Evolutionary conservation across 35 echinoderm and acorn worm genomes (phyloP), one percentile per base, ranked within the genome.

Genomic region (Diadema setosum): DNA sequence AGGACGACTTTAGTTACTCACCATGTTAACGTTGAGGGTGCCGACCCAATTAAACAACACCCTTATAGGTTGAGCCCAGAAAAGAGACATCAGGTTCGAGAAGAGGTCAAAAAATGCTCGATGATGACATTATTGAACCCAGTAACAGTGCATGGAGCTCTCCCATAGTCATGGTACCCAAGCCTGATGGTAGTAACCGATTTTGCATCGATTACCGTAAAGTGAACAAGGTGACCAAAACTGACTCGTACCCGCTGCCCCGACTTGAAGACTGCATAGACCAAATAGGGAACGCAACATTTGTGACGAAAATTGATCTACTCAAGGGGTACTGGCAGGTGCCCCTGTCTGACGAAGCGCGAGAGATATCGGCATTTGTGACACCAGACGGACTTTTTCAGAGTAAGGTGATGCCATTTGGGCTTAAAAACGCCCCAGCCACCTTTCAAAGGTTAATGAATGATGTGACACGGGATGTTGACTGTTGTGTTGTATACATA

Each of bases 171-270:
- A n/a, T n/a, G n/a, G n/a, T n/a, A n/a, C n/a, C n/a, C n/a, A n/a
- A n/a, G n/a, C n/a, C n/a, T n/a, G n/a, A n/a, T n/a, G n/a, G n/a
- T n/a, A n/a, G n/a, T n/a, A n/a, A 76, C 20, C 27, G 90, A 37
- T 84, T 96, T 65, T 92, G 86, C 64, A 81, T 58, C n/a, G 94
- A 96, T 52, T 92, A 89, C 40, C 64, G 90, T 49, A 89, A 83
- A 80, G 94, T 97, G 0, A 97, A 97, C 46, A 8, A 50, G 14
- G 50, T 86, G 12, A 89, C 81, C 59, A 61, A 50, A 40, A n/a
- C n/a, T n/a, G 87, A 97, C 46, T 96, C 94, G 7, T 82, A 88
- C 31, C 94, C 94, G 15, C 88, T 92, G 17, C 89, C 94, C 43
- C 36, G 89, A 81, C 30, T 91, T 20, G 84, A 89, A 60, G 76